These are phyloP conservation scores for Cantharis rustica DNA, from an alignment of 2,888 invertebrate species.

Conservation along the genomic window DNA sequence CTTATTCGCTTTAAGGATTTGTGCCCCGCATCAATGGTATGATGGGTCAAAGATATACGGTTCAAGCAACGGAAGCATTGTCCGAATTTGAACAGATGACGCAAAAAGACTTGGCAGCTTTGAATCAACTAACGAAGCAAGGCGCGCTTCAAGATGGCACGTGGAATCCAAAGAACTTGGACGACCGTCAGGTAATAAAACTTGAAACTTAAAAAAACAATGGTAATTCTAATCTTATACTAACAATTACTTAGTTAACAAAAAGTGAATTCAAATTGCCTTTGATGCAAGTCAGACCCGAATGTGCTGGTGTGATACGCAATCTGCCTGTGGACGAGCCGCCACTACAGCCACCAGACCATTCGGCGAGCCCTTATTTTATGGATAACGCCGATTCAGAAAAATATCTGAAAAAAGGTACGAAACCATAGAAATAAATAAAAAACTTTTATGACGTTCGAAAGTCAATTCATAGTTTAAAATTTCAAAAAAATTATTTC, in stretches of 20 bases:
- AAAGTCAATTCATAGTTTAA: background rate
- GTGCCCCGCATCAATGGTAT: conserved; percentile 69
- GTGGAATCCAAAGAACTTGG: conserved; percentile 65
- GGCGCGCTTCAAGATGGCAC: conserved; percentile 66
- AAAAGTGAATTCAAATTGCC: conserved; percentile 73
- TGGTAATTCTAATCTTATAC: conserved; percentile 13
- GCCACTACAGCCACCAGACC: conserved; percentile 63
- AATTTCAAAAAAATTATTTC: background rate
- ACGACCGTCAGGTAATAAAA: conserved; percentile 64
- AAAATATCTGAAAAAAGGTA: conserved; percentile 70
- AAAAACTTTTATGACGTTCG: background rate
- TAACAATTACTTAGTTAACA: conserved; percentile 62
- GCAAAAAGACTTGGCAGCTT: conserved; percentile 62
- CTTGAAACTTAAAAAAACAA: background rate
- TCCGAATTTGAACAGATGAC: conserved; percentile 72
- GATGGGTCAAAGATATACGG: conserved; percentile 73
- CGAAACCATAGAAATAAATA: conserved; percentile 34
- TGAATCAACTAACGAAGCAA: conserved; percentile 63
- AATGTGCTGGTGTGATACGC: conserved; percentile 68
- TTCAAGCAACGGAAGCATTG: conserved; percentile 73
- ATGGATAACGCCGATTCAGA: conserved; percentile 66
- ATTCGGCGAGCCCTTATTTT: conserved; percentile 68
- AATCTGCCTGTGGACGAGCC: conserved; percentile 66
- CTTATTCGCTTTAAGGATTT: conserved; percentile 59
- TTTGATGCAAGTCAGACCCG: conserved; percentile 68